phyloP scores from a whole-genome alignment of 2,888 invertebrate species.

The Encarsia formosa region DNA sequence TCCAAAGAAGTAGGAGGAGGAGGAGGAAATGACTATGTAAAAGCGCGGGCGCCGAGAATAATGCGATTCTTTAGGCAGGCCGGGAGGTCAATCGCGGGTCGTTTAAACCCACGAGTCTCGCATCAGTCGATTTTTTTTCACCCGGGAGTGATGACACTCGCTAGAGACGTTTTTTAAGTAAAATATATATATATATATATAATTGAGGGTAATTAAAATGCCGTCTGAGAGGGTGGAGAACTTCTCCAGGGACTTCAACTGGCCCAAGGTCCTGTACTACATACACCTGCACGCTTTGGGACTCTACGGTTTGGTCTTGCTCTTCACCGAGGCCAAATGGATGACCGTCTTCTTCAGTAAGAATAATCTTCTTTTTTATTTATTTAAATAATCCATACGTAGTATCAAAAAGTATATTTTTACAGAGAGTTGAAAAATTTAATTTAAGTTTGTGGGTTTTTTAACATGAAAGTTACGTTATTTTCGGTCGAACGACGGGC shows the following conservation, averaged over 20 bases:
- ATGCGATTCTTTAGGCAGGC: slow-evolving; percentile 40
- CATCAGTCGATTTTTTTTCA: slow-evolving; percentile 15
- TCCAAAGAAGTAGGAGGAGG: not conserved
- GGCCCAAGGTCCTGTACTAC: slow-evolving; percentile 70
- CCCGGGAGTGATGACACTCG: not conserved
- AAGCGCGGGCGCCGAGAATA: slow-evolving; percentile 29
- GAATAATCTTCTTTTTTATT: slow-evolving; percentile 32
- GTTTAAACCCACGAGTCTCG: slow-evolving; percentile 32
- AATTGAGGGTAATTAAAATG: slow-evolving; percentile 19
- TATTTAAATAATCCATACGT: not conserved
- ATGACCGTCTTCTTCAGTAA: slow-evolving; percentile 64
- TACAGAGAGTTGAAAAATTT: too few relatives aligned
- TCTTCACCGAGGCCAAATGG: slow-evolving; percentile 60
- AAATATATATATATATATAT: not conserved
- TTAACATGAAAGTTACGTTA: too few relatives aligned
- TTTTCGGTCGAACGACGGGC: too few relatives aligned
- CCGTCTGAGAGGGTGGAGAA: slow-evolving; percentile 22
- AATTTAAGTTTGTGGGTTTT: too few relatives aligned
- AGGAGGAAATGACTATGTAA: slow-evolving; percentile 46
- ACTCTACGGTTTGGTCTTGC: slow-evolving; percentile 61
- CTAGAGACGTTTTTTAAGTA: not conserved
- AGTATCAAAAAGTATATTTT: too few relatives aligned
- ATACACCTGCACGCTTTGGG: slow-evolving; percentile 71
- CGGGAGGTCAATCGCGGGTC: slow-evolving; percentile 30
- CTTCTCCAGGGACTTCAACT: slow-evolving; percentile 61